Percentiles rank a stretch among this genome's conserved stretches.
These are phyloP conservation scores for Drosophila borborema DNA, from an alignment of 2,888 invertebrate genomes.

Conservation along the genomic window DNA sequence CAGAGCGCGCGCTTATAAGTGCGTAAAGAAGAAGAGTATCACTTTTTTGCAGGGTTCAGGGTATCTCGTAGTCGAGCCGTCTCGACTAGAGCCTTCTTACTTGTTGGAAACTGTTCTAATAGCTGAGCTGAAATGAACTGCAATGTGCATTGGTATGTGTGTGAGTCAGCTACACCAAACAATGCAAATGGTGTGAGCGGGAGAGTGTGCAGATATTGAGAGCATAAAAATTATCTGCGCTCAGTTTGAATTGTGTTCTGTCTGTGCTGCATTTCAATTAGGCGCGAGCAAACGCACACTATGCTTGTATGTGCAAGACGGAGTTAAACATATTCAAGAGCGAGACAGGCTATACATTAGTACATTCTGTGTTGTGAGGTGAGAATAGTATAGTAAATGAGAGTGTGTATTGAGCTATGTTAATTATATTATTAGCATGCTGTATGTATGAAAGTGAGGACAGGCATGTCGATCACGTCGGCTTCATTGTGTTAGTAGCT, in stretches of 20 bases:
- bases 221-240: too few relatives aligned
- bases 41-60: too few relatives aligned
- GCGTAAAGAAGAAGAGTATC: too few relatives aligned
- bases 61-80: too few relatives aligned
- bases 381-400: not conserved
- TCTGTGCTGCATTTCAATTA: not conserved
- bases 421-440: not conserved
- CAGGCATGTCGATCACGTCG: not conserved
- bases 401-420: not conserved
- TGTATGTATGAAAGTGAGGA: not conserved
- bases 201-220: not conserved
- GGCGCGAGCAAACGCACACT: not conserved
- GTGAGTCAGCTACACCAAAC: not conserved
- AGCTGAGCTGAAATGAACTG: not conserved
- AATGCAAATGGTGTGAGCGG: not conserved
- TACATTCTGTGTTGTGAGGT: not conserved
- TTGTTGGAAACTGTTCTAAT: constrained; percentile 2
- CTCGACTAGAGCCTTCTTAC: too few relatives aligned
- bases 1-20: too few relatives aligned
- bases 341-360: not conserved
- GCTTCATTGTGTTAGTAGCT: not conserved
- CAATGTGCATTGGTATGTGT: not conserved
- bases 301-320: not conserved
- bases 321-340: not conserved
- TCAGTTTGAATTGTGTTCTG: not conserved